Conservation (phyloP, 2,888 invertebrate genomes). For the Drosophila mettleri region DNA sequence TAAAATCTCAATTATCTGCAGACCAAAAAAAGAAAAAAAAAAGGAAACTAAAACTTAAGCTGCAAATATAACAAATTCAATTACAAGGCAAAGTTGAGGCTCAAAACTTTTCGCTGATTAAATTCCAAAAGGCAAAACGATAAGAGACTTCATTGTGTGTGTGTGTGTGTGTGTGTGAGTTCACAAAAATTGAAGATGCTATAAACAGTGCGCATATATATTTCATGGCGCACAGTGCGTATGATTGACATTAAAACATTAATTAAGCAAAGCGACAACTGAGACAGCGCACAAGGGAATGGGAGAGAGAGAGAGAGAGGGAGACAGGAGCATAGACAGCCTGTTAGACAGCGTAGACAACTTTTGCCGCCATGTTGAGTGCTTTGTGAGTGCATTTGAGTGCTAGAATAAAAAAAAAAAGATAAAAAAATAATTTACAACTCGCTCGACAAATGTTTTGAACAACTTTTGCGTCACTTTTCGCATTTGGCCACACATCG, state of each 20-base stretch:
- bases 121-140: constrained; percentile 7
- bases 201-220: constrained; percentile 68
- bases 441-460: constrained; percentile 35
- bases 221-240: constrained; percentile 76
- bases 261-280: constrained; percentile 69
- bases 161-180: constrained; percentile 19
- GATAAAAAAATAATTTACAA: constrained; percentile 10
- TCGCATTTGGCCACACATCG: constrained; percentile 56
- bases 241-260: constrained; percentile 79
- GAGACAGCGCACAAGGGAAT: constrained; percentile 2
- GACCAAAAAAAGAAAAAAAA: constrained; percentile 6
- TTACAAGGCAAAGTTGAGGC: constrained; percentile 58
- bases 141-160: constrained; percentile 10
- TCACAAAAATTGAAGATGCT: constrained; percentile 53
- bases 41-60: not conserved
- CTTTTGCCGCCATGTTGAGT: constrained; percentile 41
- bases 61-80: constrained; percentile 62
- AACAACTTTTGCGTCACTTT: constrained; percentile 44
- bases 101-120: constrained; percentile 25
- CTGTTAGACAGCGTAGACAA: constrained; percentile 34
- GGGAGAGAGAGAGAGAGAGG: constrained; percentile 3
- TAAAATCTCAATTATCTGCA: constrained; percentile 44
- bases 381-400: constrained; percentile 39
- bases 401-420: constrained; percentile 13
- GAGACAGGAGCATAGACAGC: constrained; percentile 4